Evolutionary conservation across 2,888 invertebrate genomes (phyloP), one percentile per base, ranked within the genome.

Genomic region (Pherbina coryleti): DNA sequence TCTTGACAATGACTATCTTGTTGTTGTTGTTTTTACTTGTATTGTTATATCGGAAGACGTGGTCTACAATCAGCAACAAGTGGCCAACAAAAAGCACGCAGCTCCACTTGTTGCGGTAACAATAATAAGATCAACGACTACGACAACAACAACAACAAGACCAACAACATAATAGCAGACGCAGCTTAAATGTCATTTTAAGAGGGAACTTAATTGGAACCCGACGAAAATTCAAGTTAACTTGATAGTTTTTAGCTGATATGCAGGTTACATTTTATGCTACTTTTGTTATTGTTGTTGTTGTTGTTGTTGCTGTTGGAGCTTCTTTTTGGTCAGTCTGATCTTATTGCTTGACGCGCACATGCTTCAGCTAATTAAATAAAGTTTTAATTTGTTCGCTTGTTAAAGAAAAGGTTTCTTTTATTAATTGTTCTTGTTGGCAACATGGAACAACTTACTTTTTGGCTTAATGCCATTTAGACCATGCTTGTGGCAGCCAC

Each of bases 361-460:
- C 17, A 44, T 19, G 25, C 17, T 86, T 85, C 84, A 86, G 86
- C 85, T 85, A 86, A 86, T 86, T 86, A 84, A 85, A 86, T 67
- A 83, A 83, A 84, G 84, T 85, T 85, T 85, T 86, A 86, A 86
- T 85, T 86, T 86, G 84, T 85, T 84, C 83, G 84, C 85, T 84
- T 85, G 86, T 86, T 86, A 84, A 86, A 83, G 80, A 79, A 84
- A 84, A 49, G 37, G 79, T 80, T 81, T 78, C 62, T 62, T 69
- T 71, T 72, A 14, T 77, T 55, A 51, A 37, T 67, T 77, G 22
- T 31, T 57, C 31, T 76, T 74, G 78, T 51, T 74, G 69, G 55
- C 4, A 60, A 60, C 25, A 25, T 25, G 11, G 57, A 11, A 14
- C 57, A 25, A 25, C 57, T 60, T 60, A 55, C 55, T 60, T 28